Evolutionary conservation across 2,797 vertebrate species (phyloP).

Genomic region (Heliangelus exortis): DNA sequence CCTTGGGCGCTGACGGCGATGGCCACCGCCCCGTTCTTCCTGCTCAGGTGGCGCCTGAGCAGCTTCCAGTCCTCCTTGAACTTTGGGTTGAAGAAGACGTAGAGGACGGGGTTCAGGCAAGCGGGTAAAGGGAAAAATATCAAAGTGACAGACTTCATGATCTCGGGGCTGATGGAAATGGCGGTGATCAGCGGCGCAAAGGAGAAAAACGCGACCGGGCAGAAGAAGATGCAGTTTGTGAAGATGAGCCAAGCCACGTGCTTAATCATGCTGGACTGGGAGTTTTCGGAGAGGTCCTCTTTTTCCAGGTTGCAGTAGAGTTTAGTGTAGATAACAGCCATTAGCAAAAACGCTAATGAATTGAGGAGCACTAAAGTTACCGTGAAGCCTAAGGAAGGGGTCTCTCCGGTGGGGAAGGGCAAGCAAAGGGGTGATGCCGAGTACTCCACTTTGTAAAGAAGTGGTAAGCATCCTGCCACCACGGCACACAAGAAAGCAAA

Average conservation of each 20-base stretch:
- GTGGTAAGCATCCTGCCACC: slow-evolving; percentile 86
- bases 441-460: slow-evolving; percentile 82
- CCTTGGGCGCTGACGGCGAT: slow-evolving; percentile 75
- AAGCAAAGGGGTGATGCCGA: slow-evolving; percentile 92
- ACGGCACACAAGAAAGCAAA: slow-evolving; percentile 84
- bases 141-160: slow-evolving; percentile 94
- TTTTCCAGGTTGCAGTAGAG: slow-evolving; percentile 94
- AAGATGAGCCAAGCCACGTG: slow-evolving; percentile 98
- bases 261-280: slow-evolving; percentile 89
- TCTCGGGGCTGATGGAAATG: slow-evolving; percentile 90
- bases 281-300: slow-evolving; percentile 89
- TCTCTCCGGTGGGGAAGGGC: slow-evolving; percentile 91
- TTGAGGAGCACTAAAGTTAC: slow-evolving; percentile 94
- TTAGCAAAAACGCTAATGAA: slow-evolving; percentile 91
- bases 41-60: slow-evolving; percentile 75
- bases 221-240: slow-evolving; percentile 99
- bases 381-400: slow-evolving; percentile 87
- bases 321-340: slow-evolving; percentile 92
- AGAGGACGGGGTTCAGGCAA: slow-evolving; percentile 94
- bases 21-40: slow-evolving; percentile 52
- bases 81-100: slow-evolving; percentile 95
- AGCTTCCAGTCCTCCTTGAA: slow-evolving; percentile 96
- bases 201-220: slow-evolving; percentile 95
- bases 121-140: slow-evolving; percentile 96
- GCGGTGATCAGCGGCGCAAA: slow-evolving; percentile 91